Evolutionary conservation across 2,797 vertebrate genomes (phyloP).

Genomic region (Thamnophis elegans): DNA sequence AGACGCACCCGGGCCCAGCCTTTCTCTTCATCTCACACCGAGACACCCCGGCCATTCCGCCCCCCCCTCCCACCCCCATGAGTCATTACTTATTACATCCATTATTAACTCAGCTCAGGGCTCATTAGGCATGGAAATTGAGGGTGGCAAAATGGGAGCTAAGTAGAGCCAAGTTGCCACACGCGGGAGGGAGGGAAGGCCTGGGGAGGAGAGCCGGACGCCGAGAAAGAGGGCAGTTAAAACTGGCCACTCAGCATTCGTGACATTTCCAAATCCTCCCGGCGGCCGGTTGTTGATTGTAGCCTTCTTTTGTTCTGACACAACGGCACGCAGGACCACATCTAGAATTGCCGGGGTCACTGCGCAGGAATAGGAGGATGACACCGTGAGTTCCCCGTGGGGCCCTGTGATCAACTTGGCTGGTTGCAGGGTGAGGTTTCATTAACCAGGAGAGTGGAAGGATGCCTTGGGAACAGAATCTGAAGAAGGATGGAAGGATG

Average conservation of each 20-base stretch:
- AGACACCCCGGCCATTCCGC: slow-evolving; percentile 58
- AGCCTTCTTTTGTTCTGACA: slow-evolving; percentile 78
- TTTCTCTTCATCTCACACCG: slow-evolving; percentile 78
- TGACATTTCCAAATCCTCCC: slow-evolving; percentile 71
- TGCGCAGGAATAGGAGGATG: slow-evolving; percentile 40
- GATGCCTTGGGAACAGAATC: not conserved
- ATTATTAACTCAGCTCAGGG: slow-evolving; percentile 97
- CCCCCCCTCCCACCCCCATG: slow-evolving; percentile 65
- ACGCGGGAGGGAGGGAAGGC: slow-evolving; percentile 37
- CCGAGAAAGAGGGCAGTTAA: slow-evolving; percentile 59
- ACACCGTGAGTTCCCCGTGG: slow-evolving; percentile 55
- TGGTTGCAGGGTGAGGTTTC: slow-evolving; percentile 16
- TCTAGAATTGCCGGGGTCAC: slow-evolving; percentile 56
- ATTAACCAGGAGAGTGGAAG: slow-evolving; percentile 27
- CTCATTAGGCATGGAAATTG: slow-evolving; percentile 99
- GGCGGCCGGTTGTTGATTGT: slow-evolving; percentile 66
- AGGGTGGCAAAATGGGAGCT: slow-evolving; percentile 76
- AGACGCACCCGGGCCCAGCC: slow-evolving; percentile 84
- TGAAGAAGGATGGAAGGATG: not conserved
- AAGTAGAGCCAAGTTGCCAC: slow-evolving; percentile 57
- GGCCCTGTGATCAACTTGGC: slow-evolving; percentile 56
- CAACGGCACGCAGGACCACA: slow-evolving; percentile 55
- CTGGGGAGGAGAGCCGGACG: not conserved
- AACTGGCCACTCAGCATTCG: slow-evolving; percentile 63
- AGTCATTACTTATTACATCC: slow-evolving; percentile 99